phyloP scores from a whole-genome alignment of 2,113 vertebrate species.

The Boleophthalmus pectinirostris region DNA sequence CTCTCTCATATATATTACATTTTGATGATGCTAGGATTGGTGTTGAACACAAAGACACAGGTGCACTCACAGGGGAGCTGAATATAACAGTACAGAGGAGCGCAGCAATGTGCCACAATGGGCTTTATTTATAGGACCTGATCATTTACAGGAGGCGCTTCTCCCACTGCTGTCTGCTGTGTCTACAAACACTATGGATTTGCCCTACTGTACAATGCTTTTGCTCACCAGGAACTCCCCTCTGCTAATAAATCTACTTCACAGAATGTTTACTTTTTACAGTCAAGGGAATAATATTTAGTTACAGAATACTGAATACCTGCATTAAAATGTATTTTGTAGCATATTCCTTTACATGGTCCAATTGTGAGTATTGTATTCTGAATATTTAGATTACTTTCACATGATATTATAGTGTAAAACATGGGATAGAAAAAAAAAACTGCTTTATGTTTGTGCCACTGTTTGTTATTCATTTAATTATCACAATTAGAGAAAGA shows the following conservation, averaged over 20 bases:
- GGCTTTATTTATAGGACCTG: conserved; percentile 18
- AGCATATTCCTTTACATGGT: too few species aligned
- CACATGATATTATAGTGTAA: too few species aligned
- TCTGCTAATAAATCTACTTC: not conserved
- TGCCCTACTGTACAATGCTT: not conserved
- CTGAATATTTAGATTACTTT: too few species aligned
- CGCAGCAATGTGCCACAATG: conserved; percentile 12
- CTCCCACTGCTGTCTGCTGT: not conserved
- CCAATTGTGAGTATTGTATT: too few species aligned
- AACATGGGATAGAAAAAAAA: too few species aligned
- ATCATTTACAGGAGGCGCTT: conserved; percentile 16
- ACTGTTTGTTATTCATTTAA: too few species aligned
- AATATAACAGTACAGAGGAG: conserved; percentile 21
- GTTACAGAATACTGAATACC: too few species aligned
- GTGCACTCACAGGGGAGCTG: not conserved
- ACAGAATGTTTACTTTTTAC: not conserved
- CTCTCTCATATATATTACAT: conserved; percentile 23
- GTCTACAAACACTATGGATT: not conserved
- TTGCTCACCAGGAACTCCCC: too few species aligned
- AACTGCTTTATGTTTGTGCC: too few species aligned
- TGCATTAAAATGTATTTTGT: too few species aligned
- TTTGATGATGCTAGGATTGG: conserved; percentile 29
- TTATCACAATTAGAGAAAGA: too few species aligned
- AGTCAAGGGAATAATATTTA: too few species aligned
- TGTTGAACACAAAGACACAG: conserved; percentile 24